Evolutionary conservation across 23 tunicate species (phyloP).

Genomic region (Corella eumyota): DNA sequence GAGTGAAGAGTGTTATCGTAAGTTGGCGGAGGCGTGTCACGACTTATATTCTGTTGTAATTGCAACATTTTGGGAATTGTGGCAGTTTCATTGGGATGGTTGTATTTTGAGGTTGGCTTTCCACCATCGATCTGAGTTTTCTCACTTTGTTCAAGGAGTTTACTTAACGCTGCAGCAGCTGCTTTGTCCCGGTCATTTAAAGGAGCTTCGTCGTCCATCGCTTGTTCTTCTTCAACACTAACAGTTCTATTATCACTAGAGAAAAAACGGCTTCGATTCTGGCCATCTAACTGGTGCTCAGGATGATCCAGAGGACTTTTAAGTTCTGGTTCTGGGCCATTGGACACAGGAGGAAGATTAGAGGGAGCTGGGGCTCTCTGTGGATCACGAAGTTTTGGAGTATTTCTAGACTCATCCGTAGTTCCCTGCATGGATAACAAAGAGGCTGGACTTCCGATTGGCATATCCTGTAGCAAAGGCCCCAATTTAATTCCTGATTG

Average conservation of each 20-base stretch:
- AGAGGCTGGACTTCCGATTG: no score
- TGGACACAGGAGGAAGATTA: no score
- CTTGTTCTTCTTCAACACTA: slow-evolving; percentile 6
- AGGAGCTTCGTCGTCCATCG: slow-evolving; percentile 45
- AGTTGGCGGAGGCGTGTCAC: slow-evolving; percentile 80
- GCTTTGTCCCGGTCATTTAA: slow-evolving; percentile 49
- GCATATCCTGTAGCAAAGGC: no score
- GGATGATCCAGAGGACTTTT: slow-evolving; percentile 66
- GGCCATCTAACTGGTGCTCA: slow-evolving; percentile 31
- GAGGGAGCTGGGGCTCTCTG: no score
- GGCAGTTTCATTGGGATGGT: no score
- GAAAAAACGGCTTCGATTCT: slow-evolving; percentile 35
- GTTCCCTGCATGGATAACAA: neutral
- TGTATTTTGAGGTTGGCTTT: no score
- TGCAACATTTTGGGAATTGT: slow-evolving; percentile 11
- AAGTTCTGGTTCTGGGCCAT: slow-evolving; percentile 52
- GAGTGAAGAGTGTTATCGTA: slow-evolving; percentile 30
- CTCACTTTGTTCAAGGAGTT: slow-evolving; percentile 37
- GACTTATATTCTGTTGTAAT: slow-evolving; percentile 10
- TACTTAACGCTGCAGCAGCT: slow-evolving; percentile 40
- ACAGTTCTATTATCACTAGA: slow-evolving; percentile 28
- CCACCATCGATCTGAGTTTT: no score
- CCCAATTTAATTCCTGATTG: no score
- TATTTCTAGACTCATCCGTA: neutral
- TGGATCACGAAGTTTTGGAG: no score